Percentiles rank a stretch among this genome's conserved stretches.
These are phyloP conservation scores for Siderastrea siderea DNA, from an alignment of 92 coral and sea anemone genomes.

Conservation along the genomic window DNA sequence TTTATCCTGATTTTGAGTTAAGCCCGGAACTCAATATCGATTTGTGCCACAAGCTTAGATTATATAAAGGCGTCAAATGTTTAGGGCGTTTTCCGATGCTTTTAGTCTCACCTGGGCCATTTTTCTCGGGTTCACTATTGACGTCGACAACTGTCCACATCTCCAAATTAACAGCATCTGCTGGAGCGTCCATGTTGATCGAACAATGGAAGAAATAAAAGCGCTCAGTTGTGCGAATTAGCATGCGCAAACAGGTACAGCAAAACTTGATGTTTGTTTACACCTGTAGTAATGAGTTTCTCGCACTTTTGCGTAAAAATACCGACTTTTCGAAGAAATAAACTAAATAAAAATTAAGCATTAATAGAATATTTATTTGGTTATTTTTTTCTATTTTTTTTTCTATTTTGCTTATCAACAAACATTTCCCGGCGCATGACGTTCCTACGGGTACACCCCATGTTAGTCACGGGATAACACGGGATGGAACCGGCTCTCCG, in stretches of 20 bases:
- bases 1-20: background rate
- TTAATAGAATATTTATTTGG: no score
- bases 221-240: background rate
- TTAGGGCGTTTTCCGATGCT: background rate
- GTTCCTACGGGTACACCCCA: no score
- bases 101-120: conserved; percentile 18
- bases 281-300: background rate
- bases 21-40: background rate
- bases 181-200: background rate
- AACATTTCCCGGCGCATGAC: no score
- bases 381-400: no score
- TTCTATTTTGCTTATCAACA: no score
- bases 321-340: no score
- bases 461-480: no score
- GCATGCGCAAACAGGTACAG: background rate
- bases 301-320: no score
- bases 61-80: no score
- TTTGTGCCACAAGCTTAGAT: background rate
- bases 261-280: background rate
- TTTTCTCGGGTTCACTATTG: background rate
- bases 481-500: no score
- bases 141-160: conserved; percentile 36
- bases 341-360: no score
- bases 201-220: background rate
- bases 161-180: conserved; percentile 8